Conservation (phyloP, 2,797 vertebrate species). For the Eulemur albifrons region DNA sequence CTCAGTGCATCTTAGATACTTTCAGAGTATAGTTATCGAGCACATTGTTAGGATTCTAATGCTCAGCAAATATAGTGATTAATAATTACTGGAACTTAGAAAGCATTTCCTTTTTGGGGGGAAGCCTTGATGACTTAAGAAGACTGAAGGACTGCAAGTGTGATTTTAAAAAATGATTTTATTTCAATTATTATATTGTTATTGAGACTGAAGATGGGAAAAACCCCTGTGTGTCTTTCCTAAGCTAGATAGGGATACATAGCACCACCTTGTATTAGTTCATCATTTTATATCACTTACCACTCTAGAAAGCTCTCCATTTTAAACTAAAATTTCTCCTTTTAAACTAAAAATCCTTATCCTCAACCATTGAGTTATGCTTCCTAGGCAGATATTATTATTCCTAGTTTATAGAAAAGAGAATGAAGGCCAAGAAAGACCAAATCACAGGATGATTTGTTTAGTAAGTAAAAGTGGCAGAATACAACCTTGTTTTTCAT, state of each 20-base stretch:
- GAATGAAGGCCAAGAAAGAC: neutral
- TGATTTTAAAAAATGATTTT: neutral
- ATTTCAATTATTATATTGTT: neutral
- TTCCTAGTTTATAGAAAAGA: neutral
- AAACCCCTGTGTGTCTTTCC: neutral
- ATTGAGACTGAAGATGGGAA: neutral
- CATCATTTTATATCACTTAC: neutral
- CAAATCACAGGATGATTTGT: neutral
- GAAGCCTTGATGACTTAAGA: neutral
- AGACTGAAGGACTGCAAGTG: neutral
- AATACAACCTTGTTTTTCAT: neutral
- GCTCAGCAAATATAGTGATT: neutral
- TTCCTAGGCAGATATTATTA: neutral
- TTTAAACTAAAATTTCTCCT: neutral
- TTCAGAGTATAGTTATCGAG: neutral
- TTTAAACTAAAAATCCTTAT: neutral
- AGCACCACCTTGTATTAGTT: neutral
- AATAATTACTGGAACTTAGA: neutral
- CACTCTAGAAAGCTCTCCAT: neutral
- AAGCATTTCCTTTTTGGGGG: neutral
- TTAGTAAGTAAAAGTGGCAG: neutral
- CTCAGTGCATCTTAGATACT: neutral
- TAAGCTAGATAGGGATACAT: neutral
- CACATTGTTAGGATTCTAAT: neutral
- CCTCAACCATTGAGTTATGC: neutral